A percentile compares a stretch with the other conserved stretches of the same genome.
Evolutionary conservation across 2,797 vertebrate genomes (phyloP).

Genomic region (Poeciliopsis presidionis): DNA sequence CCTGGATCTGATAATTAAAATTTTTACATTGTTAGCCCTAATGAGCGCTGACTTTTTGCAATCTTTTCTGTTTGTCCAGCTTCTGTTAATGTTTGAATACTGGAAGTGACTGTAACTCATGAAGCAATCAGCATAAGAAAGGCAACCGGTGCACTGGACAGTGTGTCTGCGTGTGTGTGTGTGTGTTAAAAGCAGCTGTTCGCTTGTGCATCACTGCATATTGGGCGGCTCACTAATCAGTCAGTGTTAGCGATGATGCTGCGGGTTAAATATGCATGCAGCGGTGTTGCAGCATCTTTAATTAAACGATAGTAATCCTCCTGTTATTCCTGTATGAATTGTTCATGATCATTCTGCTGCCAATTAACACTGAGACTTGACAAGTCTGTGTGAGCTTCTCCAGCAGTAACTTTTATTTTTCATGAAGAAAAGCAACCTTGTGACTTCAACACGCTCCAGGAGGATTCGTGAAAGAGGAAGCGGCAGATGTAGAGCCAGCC

Average conservation of each 20-base stretch:
- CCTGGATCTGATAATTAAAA: slow-evolving; percentile 9
- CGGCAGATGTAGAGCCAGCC: slow-evolving; percentile 3
- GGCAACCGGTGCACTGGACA: slow-evolving; percentile 14
- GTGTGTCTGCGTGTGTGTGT: background rate
- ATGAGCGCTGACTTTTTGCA: slow-evolving; percentile 17
- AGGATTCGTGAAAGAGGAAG: background rate
- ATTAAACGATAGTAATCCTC: slow-evolving; percentile 75
- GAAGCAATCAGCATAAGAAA: slow-evolving; percentile 14
- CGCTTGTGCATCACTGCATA: slow-evolving; percentile 18
- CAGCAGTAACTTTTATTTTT: slow-evolving; percentile 2
- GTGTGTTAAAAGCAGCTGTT: slow-evolving; percentile 48
- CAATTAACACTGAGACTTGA: slow-evolving; percentile 61
- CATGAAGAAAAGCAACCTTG: slow-evolving; percentile 1
- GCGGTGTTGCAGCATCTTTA: slow-evolving; percentile 69
- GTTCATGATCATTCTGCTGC: slow-evolving; percentile 70
- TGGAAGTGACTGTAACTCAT: slow-evolving; percentile 13
- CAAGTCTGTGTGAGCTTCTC: slow-evolving; percentile 14
- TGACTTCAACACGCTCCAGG: background rate
- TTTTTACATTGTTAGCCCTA: slow-evolving; percentile 9
- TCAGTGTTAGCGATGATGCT: slow-evolving; percentile 57
- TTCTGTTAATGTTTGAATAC: slow-evolving; percentile 21
- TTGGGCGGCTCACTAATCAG: slow-evolving; percentile 48
- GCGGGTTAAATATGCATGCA: slow-evolving; percentile 74
- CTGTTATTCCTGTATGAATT: slow-evolving; percentile 76
- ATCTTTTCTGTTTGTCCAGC: slow-evolving; percentile 10